Percentiles rank a stretch among this genome's conserved stretches.
phyloP scores from a whole-genome alignment of 1,140 invertebrate species.

The Halictus rubicundus region DNA sequence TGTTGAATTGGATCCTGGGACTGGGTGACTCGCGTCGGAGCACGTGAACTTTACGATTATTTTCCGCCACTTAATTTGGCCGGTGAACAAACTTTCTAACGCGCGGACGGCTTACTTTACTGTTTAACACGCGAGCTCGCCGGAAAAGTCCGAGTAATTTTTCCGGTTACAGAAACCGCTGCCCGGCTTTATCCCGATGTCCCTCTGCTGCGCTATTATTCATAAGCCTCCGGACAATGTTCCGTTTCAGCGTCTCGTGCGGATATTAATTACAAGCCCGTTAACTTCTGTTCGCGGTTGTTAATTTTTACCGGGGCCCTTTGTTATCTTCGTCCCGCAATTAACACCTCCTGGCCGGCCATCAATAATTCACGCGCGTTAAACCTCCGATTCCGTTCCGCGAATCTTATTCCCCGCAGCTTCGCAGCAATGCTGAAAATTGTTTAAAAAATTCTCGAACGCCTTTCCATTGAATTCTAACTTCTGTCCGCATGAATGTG shows the following conservation, averaged over 20 bases:
- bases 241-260: constrained; percentile 23
- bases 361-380: background rate
- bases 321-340: constrained; percentile 7
- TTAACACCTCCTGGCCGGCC: background rate
- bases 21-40: background rate
- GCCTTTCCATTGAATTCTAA: no score
- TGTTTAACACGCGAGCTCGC: constrained; percentile 3
- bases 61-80: constrained; percentile 17
- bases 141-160: constrained; percentile 10
- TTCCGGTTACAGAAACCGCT: background rate
- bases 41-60: constrained; percentile 22
- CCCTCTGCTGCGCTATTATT: constrained; percentile 24
- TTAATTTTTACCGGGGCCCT: background rate
- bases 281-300: background rate
- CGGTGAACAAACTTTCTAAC: background rate
- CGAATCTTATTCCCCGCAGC: background rate
- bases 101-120: background rate
- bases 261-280: constrained; percentile 25
- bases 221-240: constrained; percentile 37
- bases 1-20: background rate
- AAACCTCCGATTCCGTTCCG: background rate
- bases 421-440: background rate
- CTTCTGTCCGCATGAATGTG: no score
- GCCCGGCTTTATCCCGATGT: constrained; percentile 21
- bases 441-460: background rate